Evolutionary conservation across 2,888 invertebrate species (phyloP).

Genomic region (Alviniconcha strummeri): DNA sequence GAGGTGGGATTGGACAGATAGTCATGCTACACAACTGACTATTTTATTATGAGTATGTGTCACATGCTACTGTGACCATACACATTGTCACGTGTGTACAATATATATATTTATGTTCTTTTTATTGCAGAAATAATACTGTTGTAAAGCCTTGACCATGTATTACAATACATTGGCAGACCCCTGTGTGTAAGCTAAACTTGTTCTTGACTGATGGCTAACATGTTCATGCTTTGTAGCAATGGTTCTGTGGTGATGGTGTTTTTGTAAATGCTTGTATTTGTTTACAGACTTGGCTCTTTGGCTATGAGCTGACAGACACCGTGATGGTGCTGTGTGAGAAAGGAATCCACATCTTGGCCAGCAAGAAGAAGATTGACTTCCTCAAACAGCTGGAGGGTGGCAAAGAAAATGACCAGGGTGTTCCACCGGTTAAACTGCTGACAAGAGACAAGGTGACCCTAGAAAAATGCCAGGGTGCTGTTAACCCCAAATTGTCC

Average conservation of each 20-base stretch:
- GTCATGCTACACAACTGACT: no score
- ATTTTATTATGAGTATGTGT: no score
- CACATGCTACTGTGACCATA: no score
- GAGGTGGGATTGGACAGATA: no score
- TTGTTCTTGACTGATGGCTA: not conserved
- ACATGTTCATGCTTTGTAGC: not conserved
- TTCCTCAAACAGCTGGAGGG: constrained; percentile 85
- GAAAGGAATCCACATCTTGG: constrained; percentile 89
- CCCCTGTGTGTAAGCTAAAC: not conserved
- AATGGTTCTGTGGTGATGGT: not conserved
- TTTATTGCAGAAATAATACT: no score
- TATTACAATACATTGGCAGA: no score
- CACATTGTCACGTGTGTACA: no score
- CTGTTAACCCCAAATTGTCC: not conserved
- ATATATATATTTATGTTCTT: no score
- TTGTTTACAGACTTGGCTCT: constrained; percentile 89
- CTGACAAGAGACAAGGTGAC: constrained; percentile 90
- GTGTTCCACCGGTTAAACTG: constrained; percentile 87
- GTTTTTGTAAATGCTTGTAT: constrained; percentile 6
- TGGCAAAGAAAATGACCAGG: constrained; percentile 76
- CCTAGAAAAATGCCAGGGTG: not conserved
- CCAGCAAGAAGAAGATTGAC: constrained; percentile 98
- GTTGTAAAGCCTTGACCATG: no score
- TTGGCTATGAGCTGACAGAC: constrained; percentile 97
- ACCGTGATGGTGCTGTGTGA: constrained; percentile 94